Conservation (phyloP, 2,113 vertebrate species). For the Mionectes macconnelli region DNA sequence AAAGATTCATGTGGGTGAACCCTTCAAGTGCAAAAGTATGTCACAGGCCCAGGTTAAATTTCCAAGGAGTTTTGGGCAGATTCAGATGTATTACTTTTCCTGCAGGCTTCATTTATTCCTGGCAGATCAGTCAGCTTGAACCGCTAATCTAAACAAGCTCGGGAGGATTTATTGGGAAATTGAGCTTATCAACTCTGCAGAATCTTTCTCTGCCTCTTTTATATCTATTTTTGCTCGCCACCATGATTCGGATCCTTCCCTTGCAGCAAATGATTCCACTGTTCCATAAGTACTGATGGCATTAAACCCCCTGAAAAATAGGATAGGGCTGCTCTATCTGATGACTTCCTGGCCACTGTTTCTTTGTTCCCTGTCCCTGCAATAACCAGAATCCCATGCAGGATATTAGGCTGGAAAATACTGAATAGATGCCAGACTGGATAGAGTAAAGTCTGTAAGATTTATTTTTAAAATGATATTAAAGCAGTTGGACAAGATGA, state of each 20-base stretch:
- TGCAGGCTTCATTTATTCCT: background rate
- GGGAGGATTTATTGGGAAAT: background rate
- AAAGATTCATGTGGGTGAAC: background rate
- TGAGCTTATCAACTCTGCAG: background rate
- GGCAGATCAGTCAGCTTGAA: background rate
- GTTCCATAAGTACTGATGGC: background rate
- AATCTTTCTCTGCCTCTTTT: background rate
- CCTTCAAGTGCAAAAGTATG: background rate
- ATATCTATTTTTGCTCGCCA: background rate
- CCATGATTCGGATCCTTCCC: background rate
- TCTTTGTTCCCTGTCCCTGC: background rate
- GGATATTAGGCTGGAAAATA: constrained; percentile 54
- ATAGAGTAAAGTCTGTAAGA: constrained; percentile 21
- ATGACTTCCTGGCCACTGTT: constrained; percentile 20
- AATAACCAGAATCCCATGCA: constrained; percentile 29
- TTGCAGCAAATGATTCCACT: background rate
- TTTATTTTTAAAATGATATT: constrained; percentile 53
- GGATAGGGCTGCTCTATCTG: constrained; percentile 1
- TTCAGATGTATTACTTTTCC: background rate
- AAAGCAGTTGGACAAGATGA: constrained; percentile 40
- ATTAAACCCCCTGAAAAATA: background rate
- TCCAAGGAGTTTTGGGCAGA: background rate
- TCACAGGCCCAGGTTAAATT: background rate
- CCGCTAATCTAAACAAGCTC: background rate
- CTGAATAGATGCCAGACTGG: constrained; percentile 37